Base-by-base conservation (phyloP, 2,797 vertebrate genomes). In the Myripristis jacobus region DNA sequence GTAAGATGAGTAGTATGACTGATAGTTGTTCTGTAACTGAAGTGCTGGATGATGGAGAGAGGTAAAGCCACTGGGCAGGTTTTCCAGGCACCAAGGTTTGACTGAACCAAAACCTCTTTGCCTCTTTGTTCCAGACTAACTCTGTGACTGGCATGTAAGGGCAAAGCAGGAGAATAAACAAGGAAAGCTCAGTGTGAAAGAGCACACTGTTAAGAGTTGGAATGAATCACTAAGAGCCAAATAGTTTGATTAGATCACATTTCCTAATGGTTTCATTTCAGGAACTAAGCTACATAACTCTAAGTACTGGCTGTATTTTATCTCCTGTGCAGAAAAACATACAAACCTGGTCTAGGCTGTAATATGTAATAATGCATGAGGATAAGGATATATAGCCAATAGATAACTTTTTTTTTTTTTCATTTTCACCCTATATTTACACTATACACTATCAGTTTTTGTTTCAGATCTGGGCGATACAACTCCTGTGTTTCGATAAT, bases 1-100 rank as follows among this genome's bases (percentile, higher is more conserved):
- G 92, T 91, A 93, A 92, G 81, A 87, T 61, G 90, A 92, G 92
- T 31, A 78, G 77, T 61, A n/a, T 51, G 76, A 55, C 84, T 83
- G 66, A 66, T 72, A 63, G 63, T 66, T 34, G n/a, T 55, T 70
- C 47, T 80, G 70, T 84, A 76, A 83, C 73, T 63, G 77, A 70
- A 74, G 57, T 21, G 60, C 36, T 65, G 65, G 48, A 62, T n/a
- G 27, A 51, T 38, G 71, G 47, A 31, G 41, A 29, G 31, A 13
- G 16, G 50, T 57, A 54, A 68, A 53, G 62, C 43, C 54, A 31
- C 74, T 31, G 11, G 38, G 24, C 51, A 58, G 10, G 56, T 59
- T 36, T n/a, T 54, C 36, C 11, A 36, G 51, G 25, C 6, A 47
- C 46, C 25, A 61, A 29, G 24, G 58, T 29, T 41, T 41, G 55